phyloP scores from a whole-genome alignment of 2,888 invertebrate species.

The Diadegma fenestrale region DNA sequence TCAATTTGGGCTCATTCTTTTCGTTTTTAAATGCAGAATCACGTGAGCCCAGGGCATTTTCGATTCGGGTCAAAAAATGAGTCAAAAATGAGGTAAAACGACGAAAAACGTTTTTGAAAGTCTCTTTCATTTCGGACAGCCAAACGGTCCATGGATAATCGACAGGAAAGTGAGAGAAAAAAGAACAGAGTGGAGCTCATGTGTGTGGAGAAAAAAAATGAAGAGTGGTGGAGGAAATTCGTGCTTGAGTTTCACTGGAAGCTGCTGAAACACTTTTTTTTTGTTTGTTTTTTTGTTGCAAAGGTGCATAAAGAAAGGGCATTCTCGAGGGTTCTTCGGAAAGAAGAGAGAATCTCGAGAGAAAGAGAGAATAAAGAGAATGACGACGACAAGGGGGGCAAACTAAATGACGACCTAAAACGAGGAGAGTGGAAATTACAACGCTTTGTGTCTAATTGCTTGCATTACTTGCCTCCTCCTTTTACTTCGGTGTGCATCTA shows the following conservation, averaged over 20 bases:
- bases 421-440: conserved; percentile 13
- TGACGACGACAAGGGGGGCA: neutral
- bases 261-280: neutral
- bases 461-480: conserved; percentile 30
- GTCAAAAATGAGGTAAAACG: too few species aligned
- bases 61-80: too few species aligned
- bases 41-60: too few species aligned
- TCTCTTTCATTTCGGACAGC: neutral
- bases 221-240: conserved; percentile 19
- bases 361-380: neutral
- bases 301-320: neutral
- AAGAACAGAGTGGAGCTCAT: neutral
- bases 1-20: too few species aligned
- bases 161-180: neutral
- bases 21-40: too few species aligned
- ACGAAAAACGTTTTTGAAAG: too few species aligned
- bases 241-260: conserved; percentile 7
- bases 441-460: conserved; percentile 60
- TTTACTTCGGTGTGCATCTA: neutral
- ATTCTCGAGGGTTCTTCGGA: neutral
- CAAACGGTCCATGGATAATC: neutral
- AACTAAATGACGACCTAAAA: neutral
- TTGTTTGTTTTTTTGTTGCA: neutral
- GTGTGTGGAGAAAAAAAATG: neutral
- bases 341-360: neutral